A percentile compares a stretch with the other conserved stretches of the same genome.
These are phyloP conservation scores for Folsomia manolachei DNA, from an alignment of 2,888 invertebrate genomes.

Conservation along the genomic window DNA sequence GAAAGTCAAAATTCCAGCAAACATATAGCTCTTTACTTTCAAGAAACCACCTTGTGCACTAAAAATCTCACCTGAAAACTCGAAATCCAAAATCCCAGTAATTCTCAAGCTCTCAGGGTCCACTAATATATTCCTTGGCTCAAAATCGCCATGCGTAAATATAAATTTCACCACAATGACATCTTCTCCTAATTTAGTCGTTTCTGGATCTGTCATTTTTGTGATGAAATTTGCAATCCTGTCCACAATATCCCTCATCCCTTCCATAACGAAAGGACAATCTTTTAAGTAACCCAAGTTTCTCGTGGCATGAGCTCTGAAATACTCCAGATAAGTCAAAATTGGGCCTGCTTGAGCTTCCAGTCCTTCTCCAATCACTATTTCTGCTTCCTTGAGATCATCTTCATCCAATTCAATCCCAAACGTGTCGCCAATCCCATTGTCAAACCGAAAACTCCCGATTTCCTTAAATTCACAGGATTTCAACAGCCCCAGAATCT, in stretches of 20 bases:
- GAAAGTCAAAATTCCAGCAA: too few relatives aligned
- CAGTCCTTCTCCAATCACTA: conserved; percentile 9
- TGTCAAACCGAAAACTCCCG: conserved; percentile 23
- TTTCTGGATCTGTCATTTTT: neutral
- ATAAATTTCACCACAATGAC: conserved; percentile 21
- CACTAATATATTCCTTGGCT: conserved; percentile 25
- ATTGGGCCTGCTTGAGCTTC: conserved; percentile 29
- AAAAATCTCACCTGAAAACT: too few relatives aligned
- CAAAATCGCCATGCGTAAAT: conserved; percentile 34
- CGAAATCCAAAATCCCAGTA: conserved; percentile 22
- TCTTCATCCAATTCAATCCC: conserved; percentile 10
- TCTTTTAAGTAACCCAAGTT: conserved; percentile 18
- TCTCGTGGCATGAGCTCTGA: conserved; percentile 10
- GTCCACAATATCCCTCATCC: neutral
- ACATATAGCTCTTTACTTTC: too few relatives aligned
- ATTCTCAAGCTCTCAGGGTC: conserved; percentile 16
- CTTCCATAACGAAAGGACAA: conserved; percentile 15
- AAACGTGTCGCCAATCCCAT: conserved; percentile 5
- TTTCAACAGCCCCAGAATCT: conserved; percentile 8
- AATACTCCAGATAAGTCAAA: conserved; percentile 23
- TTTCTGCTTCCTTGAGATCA: neutral
- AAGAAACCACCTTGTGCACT: too few relatives aligned
- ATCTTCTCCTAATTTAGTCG: conserved; percentile 3
- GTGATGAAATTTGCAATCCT: conserved; percentile 21
- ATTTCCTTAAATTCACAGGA: conserved; percentile 8